Base-by-base conservation (phyloP, 2,888 invertebrate species). In the Drosophila planitibia region DNA sequence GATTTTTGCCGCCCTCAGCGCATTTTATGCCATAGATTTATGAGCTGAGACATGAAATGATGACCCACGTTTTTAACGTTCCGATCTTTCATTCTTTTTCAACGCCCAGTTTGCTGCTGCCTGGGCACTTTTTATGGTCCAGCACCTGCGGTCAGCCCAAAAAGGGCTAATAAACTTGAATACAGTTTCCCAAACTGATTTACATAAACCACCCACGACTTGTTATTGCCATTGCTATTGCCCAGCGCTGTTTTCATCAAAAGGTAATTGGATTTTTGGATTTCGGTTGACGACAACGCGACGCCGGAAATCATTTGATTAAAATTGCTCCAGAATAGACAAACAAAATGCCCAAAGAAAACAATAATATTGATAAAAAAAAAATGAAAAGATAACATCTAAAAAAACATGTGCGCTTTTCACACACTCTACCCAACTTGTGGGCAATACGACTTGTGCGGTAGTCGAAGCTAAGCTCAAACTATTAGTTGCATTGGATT, bases 11-110 rank as follows among this genome's bases (percentile, higher is more conserved):
- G 74, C 69, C 63, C 68, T 85, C 83, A 85, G 84, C 89, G 63
- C 53, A 63, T 86, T 85, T 89, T 81, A 85, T 79, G 77, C 76
- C 57, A 51, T 68, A 84, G 89, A 88, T 88, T 88, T 88, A 88
- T 88, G 87, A 79, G 87, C 91, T 75, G 82, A 84, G 91, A 88
- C 87, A 90, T 75, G 76, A 76, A 86, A 90, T 86, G 89, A 88
- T 84, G 89, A 90, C 89, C 90, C 86, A 74, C 81, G 71, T 70
- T 78, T 65, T 63, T 66, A 70, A 58, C 44, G 67, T 67, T 68
- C 67, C 60, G 69, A 61, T 74, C 68, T 74, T 49, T 57, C 63
- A 58, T 52, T 41, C 52, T 62, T 44, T 52, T 60, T 60, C 54
- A 35, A 30, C 60, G 55, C 53, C 61, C 78, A 62, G 76, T 85